Evolutionary conservation across 2,113 vertebrate species (phyloP).

Genomic region (Carassius carassius): DNA sequence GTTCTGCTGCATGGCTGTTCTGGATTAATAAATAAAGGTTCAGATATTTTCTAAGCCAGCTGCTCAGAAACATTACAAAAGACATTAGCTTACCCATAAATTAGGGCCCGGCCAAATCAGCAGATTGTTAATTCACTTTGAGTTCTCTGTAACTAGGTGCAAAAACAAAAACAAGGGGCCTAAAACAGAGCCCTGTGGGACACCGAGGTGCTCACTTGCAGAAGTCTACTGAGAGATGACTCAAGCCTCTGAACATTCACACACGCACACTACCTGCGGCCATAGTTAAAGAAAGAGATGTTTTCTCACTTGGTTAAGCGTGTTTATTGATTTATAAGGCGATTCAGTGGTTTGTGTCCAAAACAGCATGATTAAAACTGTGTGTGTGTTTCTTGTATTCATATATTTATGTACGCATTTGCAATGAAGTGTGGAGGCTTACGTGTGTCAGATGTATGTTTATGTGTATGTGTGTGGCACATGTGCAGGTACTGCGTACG

Average conservation of each 20-base stretch:
- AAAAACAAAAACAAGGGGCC: conserved; percentile 59
- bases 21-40: conserved; percentile 51
- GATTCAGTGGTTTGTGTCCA: conserved; percentile 32
- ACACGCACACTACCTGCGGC: conserved; percentile 36
- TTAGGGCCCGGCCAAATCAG: conserved; percentile 55
- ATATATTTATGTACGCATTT: conserved; percentile 36
- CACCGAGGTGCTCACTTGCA: conserved; percentile 58
- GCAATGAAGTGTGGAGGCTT: conserved; percentile 37
- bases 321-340: conserved; percentile 39
- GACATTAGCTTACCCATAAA: conserved; percentile 59
- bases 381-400: conserved; percentile 42
- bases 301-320: conserved; percentile 26
- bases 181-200: conserved; percentile 51
- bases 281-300: conserved; percentile 34
- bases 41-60: conserved; percentile 58
- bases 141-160: conserved; percentile 58
- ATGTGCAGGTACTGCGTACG: conserved; percentile 37
- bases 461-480: conserved; percentile 61
- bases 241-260: conserved; percentile 53
- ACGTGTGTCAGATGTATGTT: conserved; percentile 44
- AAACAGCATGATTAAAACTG: conserved; percentile 28
- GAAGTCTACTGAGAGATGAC: conserved; percentile 53
- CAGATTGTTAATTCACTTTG: conserved; percentile 58
- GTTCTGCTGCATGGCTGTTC: conserved; percentile 25
- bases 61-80: conserved; percentile 58